phyloP scores from a whole-genome alignment of 2,888 invertebrate species.

The Argyra leucocephala region DNA sequence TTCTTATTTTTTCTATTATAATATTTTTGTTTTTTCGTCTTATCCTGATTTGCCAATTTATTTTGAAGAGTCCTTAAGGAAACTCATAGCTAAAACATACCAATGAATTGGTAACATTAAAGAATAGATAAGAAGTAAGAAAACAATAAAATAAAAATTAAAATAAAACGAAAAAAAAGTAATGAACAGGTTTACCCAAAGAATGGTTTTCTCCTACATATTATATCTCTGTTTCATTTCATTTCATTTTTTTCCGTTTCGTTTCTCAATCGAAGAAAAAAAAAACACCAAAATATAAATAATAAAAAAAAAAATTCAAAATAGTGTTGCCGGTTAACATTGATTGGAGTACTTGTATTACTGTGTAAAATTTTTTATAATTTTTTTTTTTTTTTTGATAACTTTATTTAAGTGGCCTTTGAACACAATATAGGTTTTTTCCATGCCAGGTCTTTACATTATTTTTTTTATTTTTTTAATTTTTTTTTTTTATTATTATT shows the following conservation, averaged over 20 bases:
- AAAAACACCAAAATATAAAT: not conserved
- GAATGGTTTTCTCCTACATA: not conserved
- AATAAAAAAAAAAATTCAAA: not conserved
- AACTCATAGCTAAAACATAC: not conserved
- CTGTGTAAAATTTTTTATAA: too few species aligned
- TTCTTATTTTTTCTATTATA: not conserved
- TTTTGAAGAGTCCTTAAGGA: slow-evolving; percentile 6
- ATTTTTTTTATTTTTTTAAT: too few species aligned
- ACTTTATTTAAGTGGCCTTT: too few species aligned
- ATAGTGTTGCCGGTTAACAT: too few species aligned
- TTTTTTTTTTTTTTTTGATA: too few species aligned
- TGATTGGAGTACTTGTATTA: too few species aligned
- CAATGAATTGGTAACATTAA: slow-evolving; percentile 6
- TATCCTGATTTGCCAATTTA: slow-evolving; percentile 3
- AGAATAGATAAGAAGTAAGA: not conserved
- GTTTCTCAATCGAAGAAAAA: not conserved
- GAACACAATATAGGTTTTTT: too few species aligned
- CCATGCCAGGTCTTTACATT: too few species aligned
- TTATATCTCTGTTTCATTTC: not conserved
- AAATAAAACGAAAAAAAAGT: not conserved
- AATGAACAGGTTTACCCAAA: not conserved
- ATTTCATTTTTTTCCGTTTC: not conserved
- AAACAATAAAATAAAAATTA: not conserved
- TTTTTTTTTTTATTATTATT: too few species aligned
- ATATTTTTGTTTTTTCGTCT: not conserved